phyloP scores from a whole-genome alignment of 2,113 vertebrate species.

The Pelmatolapia mariae region DNA sequence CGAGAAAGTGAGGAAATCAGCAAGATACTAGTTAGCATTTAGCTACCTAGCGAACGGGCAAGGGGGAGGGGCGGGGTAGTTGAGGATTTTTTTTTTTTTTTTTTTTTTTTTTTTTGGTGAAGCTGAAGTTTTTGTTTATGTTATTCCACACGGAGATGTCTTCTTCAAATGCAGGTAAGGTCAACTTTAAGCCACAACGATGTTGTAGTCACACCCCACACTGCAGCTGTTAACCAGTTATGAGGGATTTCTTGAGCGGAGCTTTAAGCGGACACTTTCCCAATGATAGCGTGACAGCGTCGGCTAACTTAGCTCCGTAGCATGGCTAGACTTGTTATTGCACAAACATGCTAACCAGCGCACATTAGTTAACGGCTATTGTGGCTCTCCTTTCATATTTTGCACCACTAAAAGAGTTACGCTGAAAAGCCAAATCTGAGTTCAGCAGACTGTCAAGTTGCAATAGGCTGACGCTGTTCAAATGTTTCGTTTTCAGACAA shows the following conservation, averaged over 20 bases:
- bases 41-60: constrained; percentile 11
- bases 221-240: background rate
- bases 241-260: background rate
- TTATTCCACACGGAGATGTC: constrained; percentile 65
- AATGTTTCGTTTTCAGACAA: background rate
- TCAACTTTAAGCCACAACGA: background rate
- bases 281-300: constrained; percentile 60
- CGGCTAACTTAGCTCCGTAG: constrained; percentile 41
- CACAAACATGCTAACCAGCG: constrained; percentile 3
- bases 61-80: constrained; percentile 20
- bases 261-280: constrained; percentile 8
- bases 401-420: background rate
- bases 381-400: background rate
- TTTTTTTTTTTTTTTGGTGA: constrained; percentile 16
- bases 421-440: background rate
- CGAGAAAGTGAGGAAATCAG: background rate
- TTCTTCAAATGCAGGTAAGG: constrained; percentile 67
- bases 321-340: background rate
- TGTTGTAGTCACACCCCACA: fast-evolving
- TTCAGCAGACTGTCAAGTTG: background rate
- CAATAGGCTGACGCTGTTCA: background rate
- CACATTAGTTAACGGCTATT: background rate
- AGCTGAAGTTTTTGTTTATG: constrained; percentile 67
- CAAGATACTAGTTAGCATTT: constrained; percentile 17
- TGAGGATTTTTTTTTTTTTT: background rate